phyloP scores from a whole-genome alignment of 1,140 invertebrate species.

The Lordiphosa clarofinis region DNA sequence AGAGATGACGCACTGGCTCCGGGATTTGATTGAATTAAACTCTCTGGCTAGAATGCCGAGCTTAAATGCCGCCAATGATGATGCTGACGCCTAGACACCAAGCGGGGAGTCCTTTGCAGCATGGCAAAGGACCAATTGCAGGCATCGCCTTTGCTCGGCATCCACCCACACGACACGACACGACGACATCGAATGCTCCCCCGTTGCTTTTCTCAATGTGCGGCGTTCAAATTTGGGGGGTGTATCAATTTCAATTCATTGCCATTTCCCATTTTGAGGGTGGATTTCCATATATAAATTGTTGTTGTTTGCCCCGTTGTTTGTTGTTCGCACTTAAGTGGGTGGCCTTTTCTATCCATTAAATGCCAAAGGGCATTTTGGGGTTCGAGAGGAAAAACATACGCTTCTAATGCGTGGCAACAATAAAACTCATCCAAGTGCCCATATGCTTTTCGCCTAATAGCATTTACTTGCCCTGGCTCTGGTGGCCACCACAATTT shows the following conservation, averaged over 20 bases:
- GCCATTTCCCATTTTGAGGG: conserved; percentile 58
- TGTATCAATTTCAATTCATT: conserved; percentile 75
- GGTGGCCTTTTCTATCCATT: conserved; percentile 35
- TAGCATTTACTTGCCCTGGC: conserved; percentile 11
- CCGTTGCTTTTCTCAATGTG: conserved; percentile 53
- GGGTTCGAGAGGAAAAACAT: not conserved
- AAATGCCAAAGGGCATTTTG: conserved; percentile 28
- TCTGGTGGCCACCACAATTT: conserved; percentile 9
- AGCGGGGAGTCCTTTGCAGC: conserved; percentile 46
- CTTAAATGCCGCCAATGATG: conserved; percentile 68
- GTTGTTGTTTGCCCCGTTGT: conserved; percentile 42
- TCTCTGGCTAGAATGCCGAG: not conserved
- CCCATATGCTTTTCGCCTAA: conserved; percentile 40
- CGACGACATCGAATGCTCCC: conserved; percentile 52
- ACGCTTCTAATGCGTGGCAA: conserved; percentile 27
- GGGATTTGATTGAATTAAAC: conserved; percentile 69
- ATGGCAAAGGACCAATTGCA: conserved; percentile 42
- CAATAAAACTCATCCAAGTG: conserved; percentile 50
- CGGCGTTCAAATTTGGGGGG: conserved; percentile 67
- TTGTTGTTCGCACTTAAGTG: conserved; percentile 61
- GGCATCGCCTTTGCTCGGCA: conserved; percentile 26
- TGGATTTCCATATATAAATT: conserved; percentile 63
- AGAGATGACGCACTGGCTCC: conserved; percentile 53
- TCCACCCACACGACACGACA: conserved; percentile 37
- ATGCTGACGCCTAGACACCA: conserved; percentile 46